A percentile compares a stretch with the other conserved stretches of the same genome.
Conservation (phyloP, 1,140 invertebrate genomes). For the Hyphantria cunea region DNA sequence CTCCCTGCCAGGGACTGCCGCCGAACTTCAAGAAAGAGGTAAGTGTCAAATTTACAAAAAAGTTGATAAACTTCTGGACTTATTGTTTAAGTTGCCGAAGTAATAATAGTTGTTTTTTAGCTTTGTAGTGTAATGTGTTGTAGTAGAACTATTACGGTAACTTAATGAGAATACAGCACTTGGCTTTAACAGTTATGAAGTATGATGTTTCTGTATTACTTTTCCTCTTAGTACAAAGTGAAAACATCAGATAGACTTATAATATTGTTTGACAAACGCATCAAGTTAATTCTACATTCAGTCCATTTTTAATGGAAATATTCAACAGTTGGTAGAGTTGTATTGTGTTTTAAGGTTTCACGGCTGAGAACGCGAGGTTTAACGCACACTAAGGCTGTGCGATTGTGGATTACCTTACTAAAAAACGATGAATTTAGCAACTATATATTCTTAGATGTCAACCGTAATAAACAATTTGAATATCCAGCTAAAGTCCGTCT, state of each 20-base stretch:
- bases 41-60: conserved; percentile 31
- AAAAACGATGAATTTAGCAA: too few relatives aligned
- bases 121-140: conserved; percentile 1
- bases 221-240: conserved; percentile 22
- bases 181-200: conserved; percentile 18
- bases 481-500: not conserved
- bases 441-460: too few relatives aligned
- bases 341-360: not conserved
- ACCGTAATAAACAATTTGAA: not conserved
- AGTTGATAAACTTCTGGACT: conserved; percentile 20
- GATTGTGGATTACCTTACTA: too few relatives aligned
- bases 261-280: conserved; percentile 21
- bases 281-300: conserved; percentile 8
- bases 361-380: conserved; percentile 3
- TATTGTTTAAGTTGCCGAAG: conserved; percentile 10
- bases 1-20: conserved; percentile 42
- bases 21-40: conserved; percentile 70
- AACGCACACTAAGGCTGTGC: not conserved
- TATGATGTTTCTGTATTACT: conserved; percentile 24
- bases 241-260: conserved; percentile 19
- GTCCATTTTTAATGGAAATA: not conserved
- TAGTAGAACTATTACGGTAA: conserved; percentile 20
- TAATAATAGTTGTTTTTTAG: not conserved
- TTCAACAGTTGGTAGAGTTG: not conserved
- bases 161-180: conserved; percentile 17